A percentile compares a stretch with the other conserved stretches of the same genome.
Evolutionary conservation across 2,888 invertebrate genomes (phyloP).

Genomic region (Tachina fera): DNA sequence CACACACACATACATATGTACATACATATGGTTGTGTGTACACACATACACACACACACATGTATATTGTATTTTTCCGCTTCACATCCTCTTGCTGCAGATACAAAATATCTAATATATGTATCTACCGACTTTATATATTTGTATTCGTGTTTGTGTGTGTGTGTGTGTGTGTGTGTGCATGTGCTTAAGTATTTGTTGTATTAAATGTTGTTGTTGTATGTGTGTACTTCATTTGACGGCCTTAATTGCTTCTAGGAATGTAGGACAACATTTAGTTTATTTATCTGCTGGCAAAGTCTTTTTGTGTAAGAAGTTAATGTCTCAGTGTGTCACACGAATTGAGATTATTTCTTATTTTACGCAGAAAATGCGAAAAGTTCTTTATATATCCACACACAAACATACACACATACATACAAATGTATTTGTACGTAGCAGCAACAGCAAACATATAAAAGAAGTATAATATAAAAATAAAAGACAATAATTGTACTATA

Average conservation of each 20-base stretch:
- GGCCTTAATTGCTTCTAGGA: slow-evolving; percentile 69
- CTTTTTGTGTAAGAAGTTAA: slow-evolving; percentile 62
- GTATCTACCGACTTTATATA: not conserved
- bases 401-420: not conserved
- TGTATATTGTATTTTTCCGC: not conserved
- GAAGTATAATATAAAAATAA: slow-evolving; percentile 2
- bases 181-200: slow-evolving; percentile 21
- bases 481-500: not conserved
- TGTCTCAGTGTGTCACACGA: slow-evolving; percentile 64
- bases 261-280: slow-evolving; percentile 65
- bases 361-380: slow-evolving; percentile 39
- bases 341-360: slow-evolving; percentile 58
- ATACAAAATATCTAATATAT: not conserved
- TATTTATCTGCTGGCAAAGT: slow-evolving; percentile 67
- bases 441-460: not conserved
- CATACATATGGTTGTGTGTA: too few species aligned
- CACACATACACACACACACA: too few species aligned
- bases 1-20: too few species aligned
- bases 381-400: not conserved
- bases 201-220: slow-evolving; percentile 47
- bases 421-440: not conserved
- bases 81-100: slow-evolving; percentile 1
- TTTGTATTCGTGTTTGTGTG: not conserved
- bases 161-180: not conserved
- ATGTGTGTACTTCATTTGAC: slow-evolving; percentile 63